phyloP scores from a whole-genome alignment of 2,113 vertebrate genomes.

The Acanthisitta chloris region DNA sequence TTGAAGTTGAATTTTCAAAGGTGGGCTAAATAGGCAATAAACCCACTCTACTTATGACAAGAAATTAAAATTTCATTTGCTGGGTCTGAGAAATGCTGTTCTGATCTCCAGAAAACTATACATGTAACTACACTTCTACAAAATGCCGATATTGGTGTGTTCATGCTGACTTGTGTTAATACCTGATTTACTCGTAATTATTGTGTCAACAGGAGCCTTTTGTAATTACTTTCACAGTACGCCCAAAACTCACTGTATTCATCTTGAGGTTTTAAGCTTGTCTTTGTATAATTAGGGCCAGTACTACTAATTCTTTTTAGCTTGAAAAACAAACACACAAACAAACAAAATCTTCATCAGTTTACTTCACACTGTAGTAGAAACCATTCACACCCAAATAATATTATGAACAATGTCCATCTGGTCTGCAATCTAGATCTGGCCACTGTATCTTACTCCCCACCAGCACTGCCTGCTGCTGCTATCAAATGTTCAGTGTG shows the following conservation, averaged over 20 bases:
- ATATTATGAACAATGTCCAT: constrained; percentile 9
- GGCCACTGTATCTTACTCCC: not conserved
- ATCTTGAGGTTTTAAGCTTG: not conserved
- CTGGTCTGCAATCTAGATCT: constrained; percentile 23
- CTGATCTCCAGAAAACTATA: not conserved
- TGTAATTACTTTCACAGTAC: not conserved
- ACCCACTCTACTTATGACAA: not conserved
- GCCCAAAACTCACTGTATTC: not conserved
- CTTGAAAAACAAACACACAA: not conserved
- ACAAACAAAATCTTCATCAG: not conserved
- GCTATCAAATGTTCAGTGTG: not conserved
- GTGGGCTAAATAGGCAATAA: not conserved
- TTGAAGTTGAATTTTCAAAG: not conserved
- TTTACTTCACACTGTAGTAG: constrained; percentile 33
- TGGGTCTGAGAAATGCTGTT: not conserved
- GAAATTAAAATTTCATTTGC: not conserved
- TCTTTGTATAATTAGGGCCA: not conserved
- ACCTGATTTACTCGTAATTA: not conserved
- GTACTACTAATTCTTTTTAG: not conserved
- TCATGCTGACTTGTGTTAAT: not conserved
- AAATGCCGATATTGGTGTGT: not conserved
- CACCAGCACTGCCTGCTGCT: not conserved
- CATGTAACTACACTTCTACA: not conserved
- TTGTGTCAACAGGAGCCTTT: not conserved
- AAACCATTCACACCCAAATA: not conserved